These are phyloP conservation scores for Fopius arisanus DNA, from an alignment of 1,140 invertebrate genomes.

Conservation along the genomic window DNA sequence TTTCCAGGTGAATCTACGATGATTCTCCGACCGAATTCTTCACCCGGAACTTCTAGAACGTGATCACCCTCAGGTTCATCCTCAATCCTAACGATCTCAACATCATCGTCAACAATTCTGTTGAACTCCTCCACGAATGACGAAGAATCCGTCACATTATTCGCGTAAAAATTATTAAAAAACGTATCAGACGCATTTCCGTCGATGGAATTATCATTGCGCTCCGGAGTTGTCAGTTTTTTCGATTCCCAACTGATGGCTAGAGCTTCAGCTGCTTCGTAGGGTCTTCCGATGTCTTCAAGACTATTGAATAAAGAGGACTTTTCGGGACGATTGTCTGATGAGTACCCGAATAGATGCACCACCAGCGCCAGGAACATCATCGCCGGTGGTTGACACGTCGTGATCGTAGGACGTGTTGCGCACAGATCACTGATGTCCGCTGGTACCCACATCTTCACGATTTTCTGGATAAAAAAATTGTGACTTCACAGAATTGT, in stretches of 20 bases:
- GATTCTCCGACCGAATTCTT: not conserved
- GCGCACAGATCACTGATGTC: slow-evolving; percentile 66
- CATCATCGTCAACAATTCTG: not conserved
- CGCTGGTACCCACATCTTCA: slow-evolving; percentile 67
- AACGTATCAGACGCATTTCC: too few relatives aligned
- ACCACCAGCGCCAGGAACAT: slow-evolving; percentile 68
- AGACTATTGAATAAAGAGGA: not conserved
- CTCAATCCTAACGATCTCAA: not conserved
- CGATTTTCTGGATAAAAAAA: not conserved
- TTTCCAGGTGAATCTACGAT: not conserved
- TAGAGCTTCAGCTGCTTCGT: not conserved
- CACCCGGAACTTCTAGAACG: too few relatives aligned
- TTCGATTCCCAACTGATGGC: not conserved
- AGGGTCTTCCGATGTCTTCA: not conserved
- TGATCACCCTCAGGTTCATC: too few relatives aligned
- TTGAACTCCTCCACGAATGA: too few relatives aligned
- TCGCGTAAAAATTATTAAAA: too few relatives aligned
- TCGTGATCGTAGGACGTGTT: slow-evolving; percentile 63
- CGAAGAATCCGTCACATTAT: too few relatives aligned
- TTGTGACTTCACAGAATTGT: too few relatives aligned
- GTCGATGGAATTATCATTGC: too few relatives aligned
- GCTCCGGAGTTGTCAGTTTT: not conserved
- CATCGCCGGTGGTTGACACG: slow-evolving; percentile 67
- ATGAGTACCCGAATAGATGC: slow-evolving; percentile 67
- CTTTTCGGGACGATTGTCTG: slow-evolving; percentile 42